Evolutionary conservation across 30 jellyfish, hydroid and myxozoan genomes (phyloP).

Genomic region (Pseudorhiza aurosa): DNA sequence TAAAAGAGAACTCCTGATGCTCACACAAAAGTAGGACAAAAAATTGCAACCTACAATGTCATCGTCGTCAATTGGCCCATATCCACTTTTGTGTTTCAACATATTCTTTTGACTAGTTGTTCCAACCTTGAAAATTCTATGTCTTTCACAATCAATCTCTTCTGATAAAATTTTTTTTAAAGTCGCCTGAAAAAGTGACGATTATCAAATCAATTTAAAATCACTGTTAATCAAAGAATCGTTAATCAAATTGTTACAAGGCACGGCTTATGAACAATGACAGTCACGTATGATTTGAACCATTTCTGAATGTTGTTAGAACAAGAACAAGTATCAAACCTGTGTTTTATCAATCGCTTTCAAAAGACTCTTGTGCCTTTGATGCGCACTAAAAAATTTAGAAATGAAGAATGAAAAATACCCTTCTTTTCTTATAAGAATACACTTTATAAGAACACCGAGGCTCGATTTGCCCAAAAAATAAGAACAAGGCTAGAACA

Average conservation of each 20-base stretch:
- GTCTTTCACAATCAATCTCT: conserved; percentile 60
- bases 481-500: too few relatives aligned
- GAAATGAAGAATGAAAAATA: too few relatives aligned
- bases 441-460: too few relatives aligned
- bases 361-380: conserved; percentile 19
- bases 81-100: conserved; percentile 70
- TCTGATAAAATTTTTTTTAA: conserved; percentile 32
- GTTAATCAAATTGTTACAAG: too few relatives aligned
- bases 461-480: too few relatives aligned
- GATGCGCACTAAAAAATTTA: background rate
- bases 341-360: conserved; percentile 48
- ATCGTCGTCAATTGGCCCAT: conserved; percentile 84
- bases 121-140: conserved; percentile 65
- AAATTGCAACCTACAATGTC: conserved; percentile 8
- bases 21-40: background rate
- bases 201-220: background rate
- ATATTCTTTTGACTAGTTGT: conserved; percentile 43
- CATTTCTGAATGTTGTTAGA: background rate
- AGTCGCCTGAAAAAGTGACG: conserved; percentile 37
- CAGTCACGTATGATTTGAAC: too few relatives aligned
- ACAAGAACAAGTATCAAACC: background rate
- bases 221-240: background rate
- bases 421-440: too few relatives aligned
- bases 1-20: too few relatives aligned
- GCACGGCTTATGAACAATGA: too few relatives aligned